These are phyloP conservation scores for Cebus imitator DNA, from an alignment of 2,113 vertebrate genomes.

Conservation along the genomic window DNA sequence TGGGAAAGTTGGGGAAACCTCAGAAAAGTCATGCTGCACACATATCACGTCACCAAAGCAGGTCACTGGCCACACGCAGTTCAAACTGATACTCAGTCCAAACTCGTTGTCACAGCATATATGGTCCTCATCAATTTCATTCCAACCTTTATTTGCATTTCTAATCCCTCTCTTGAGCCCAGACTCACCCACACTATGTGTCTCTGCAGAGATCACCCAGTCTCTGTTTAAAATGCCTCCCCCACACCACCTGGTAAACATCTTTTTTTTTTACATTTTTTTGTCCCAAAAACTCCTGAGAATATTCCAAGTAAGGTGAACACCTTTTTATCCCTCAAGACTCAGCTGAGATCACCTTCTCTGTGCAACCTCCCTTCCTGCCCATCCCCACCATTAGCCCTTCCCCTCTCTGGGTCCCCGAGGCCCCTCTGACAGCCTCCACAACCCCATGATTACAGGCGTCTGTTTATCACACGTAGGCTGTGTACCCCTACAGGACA, in stretches of 20 bases:
- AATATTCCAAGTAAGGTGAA: background rate
- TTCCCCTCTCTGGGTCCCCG: no score
- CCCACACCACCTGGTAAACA: background rate
- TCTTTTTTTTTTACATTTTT: no score
- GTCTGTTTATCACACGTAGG: background rate
- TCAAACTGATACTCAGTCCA: background rate
- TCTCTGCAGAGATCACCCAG: no score
- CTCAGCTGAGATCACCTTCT: background rate
- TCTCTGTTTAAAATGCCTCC: background rate
- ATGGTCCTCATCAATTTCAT: background rate
- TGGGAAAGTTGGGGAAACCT: background rate
- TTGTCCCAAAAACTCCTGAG: no score
- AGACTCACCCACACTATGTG: background rate
- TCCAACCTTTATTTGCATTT: background rate
- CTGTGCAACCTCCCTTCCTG: accelerated
- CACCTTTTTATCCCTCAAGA: background rate
- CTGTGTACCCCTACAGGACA: background rate
- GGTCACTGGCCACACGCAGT: background rate
- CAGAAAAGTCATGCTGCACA: conserved; percentile 7
- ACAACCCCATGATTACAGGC: background rate
- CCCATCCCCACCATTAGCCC: no score
- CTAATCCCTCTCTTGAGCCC: accelerated
- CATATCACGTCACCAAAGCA: background rate
- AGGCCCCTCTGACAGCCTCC: background rate
- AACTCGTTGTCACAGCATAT: background rate